These are phyloP conservation scores for Drosophila pseudotalamancana DNA, from an alignment of 2,888 invertebrate genomes.

Conservation along the genomic window DNA sequence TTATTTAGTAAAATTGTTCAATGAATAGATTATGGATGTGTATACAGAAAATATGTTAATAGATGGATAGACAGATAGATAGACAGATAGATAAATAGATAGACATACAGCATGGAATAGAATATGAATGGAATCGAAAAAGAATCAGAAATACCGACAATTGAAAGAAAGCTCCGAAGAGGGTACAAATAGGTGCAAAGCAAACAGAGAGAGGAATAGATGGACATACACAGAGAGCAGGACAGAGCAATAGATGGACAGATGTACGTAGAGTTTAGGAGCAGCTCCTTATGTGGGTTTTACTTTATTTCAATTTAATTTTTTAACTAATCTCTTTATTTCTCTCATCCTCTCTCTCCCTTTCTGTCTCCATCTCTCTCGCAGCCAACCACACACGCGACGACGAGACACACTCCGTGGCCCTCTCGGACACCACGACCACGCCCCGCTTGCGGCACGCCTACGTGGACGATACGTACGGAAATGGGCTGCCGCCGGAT, in stretches of 20 bases:
- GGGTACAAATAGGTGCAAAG: too few relatives aligned
- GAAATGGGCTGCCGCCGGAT: slow-evolving; percentile 91
- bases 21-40: neutral
- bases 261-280: too few relatives aligned
- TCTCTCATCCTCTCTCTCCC: neutral
- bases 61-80: neutral
- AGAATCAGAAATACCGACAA: too few relatives aligned
- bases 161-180: too few relatives aligned
- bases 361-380: slow-evolving; percentile 7
- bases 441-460: slow-evolving; percentile 85
- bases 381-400: slow-evolving; percentile 86
- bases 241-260: too few relatives aligned
- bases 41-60: too few relatives aligned
- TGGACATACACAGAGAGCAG: too few relatives aligned
- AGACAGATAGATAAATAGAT: neutral
- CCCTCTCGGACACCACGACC: slow-evolving; percentile 86
- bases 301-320: neutral
- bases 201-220: too few relatives aligned
- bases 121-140: too few relatives aligned
- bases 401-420: slow-evolving; percentile 89
- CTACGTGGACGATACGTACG: slow-evolving; percentile 84
- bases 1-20: too few relatives aligned
- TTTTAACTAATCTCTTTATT: neutral
- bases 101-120: too few relatives aligned
- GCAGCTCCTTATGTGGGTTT: too few relatives aligned